Conservation (phyloP, 2,113 vertebrate genomes). For the Austrofundulus limnaeus region DNA sequence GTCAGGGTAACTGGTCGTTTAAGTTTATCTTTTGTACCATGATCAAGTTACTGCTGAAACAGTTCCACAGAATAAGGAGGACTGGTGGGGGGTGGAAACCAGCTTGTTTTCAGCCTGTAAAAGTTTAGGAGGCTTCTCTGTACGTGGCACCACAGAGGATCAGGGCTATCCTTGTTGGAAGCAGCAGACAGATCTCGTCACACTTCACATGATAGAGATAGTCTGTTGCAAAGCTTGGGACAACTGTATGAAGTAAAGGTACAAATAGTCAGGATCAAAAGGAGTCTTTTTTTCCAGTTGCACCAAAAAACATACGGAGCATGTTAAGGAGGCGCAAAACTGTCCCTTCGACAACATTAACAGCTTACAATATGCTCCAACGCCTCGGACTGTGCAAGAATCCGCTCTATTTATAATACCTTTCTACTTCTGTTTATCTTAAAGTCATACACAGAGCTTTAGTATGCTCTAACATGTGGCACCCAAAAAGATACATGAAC, state of each 20-base stretch:
- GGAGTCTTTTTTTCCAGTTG: conserved; percentile 33
- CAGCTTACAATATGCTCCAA: conserved; percentile 35
- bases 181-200: conserved; percentile 29
- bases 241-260: not conserved
- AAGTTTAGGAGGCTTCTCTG: conserved; percentile 68
- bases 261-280: conserved; percentile 3
- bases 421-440: conserved; percentile 61
- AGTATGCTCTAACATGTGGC: conserved; percentile 56
- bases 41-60: conserved; percentile 1
- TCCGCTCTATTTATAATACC: conserved; percentile 52
- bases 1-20: no score
- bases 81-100: conserved; percentile 40
- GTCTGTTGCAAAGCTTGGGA: conserved; percentile 7
- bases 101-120: conserved; percentile 68
- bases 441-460: conserved; percentile 30
- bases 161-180: conserved; percentile 46
- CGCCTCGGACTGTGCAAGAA: conserved; percentile 38
- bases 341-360: conserved; percentile 39
- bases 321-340: conserved; percentile 11
- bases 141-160: conserved; percentile 42
- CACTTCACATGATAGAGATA: conserved; percentile 5
- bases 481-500: conserved; percentile 61
- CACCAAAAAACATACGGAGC: conserved; percentile 33
- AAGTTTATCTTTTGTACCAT: not conserved
- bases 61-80: conserved; percentile 16